Evolutionary conservation across 2,113 vertebrate genomes (phyloP).

Genomic region (Tragelaphus strepsiceros): DNA sequence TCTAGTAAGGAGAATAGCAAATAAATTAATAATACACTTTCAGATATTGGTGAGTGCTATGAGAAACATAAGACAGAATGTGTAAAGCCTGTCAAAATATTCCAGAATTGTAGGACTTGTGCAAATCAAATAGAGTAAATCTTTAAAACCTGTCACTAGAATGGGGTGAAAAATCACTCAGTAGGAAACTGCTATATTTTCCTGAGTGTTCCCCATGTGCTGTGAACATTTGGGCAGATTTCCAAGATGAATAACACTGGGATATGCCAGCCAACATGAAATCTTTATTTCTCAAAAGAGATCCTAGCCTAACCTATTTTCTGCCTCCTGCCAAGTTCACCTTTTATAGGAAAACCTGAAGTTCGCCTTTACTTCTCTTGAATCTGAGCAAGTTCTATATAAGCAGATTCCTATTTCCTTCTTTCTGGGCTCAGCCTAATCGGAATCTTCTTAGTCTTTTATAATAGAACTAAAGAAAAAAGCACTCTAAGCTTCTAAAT

Average conservation of each 20-base stretch:
- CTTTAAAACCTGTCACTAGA: background rate
- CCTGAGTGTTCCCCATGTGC: background rate
- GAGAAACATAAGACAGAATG: background rate
- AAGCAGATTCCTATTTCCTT: background rate
- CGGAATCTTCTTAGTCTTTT: background rate
- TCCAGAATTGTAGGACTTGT: background rate
- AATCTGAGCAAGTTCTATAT: background rate
- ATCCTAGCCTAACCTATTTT: background rate
- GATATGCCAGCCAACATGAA: background rate
- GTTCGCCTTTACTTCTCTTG: background rate
- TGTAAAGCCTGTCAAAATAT: background rate
- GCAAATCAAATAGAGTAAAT: background rate
- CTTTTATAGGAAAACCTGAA: background rate
- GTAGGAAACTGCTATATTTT: background rate
- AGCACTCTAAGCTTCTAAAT: background rate
- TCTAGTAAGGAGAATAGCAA: background rate
- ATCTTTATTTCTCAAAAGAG: background rate
- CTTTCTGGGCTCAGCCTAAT: background rate
- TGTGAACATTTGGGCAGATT: background rate
- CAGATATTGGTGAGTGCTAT: background rate
- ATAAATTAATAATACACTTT: background rate
- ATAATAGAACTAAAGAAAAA: background rate
- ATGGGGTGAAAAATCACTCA: background rate
- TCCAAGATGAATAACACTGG: background rate
- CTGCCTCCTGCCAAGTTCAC: background rate